Evolutionary conservation across 2,113 vertebrate species (phyloP).

Genomic region (Poeciliopsis occidentalis): DNA sequence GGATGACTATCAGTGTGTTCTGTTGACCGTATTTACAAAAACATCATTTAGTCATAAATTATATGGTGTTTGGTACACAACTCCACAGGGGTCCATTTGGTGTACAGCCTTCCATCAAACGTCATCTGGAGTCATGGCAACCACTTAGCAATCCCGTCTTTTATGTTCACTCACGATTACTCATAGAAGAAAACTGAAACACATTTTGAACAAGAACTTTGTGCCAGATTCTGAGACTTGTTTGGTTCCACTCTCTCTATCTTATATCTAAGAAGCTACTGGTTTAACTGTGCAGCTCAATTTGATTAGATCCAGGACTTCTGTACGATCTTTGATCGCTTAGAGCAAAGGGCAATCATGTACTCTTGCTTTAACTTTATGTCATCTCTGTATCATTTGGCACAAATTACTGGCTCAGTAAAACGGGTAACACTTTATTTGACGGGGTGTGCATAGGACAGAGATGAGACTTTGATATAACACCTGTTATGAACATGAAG

Average conservation of each 20-base stretch:
- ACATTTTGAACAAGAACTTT: neutral
- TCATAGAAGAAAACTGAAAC: conserved; percentile 11
- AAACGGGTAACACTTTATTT: too few relatives aligned
- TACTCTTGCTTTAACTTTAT: conserved; percentile 36
- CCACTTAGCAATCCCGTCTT: neutral
- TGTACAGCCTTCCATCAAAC: neutral
- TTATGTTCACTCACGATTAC: neutral
- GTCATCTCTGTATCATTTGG: conserved; percentile 17
- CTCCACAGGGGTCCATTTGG: too few relatives aligned
- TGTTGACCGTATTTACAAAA: neutral
- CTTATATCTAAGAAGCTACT: conserved; percentile 13
- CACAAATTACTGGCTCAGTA: conserved; percentile 8
- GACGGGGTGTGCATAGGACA: too few relatives aligned
- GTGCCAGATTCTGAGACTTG: conserved; percentile 19
- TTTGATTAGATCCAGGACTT: conserved; percentile 19
- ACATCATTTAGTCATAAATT: neutral
- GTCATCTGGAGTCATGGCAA: neutral
- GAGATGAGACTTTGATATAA: too few relatives aligned
- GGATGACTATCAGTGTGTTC: neutral
- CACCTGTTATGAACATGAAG: too few relatives aligned
- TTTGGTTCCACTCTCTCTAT: conserved; percentile 30
- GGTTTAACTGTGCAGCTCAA: neutral
- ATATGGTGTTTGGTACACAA: neutral
- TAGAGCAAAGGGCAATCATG: conserved; percentile 9
- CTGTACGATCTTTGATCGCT: conserved; percentile 32